Evolutionary conservation across 2,797 vertebrate genomes (phyloP).

Genomic region (Carapus acus): DNA sequence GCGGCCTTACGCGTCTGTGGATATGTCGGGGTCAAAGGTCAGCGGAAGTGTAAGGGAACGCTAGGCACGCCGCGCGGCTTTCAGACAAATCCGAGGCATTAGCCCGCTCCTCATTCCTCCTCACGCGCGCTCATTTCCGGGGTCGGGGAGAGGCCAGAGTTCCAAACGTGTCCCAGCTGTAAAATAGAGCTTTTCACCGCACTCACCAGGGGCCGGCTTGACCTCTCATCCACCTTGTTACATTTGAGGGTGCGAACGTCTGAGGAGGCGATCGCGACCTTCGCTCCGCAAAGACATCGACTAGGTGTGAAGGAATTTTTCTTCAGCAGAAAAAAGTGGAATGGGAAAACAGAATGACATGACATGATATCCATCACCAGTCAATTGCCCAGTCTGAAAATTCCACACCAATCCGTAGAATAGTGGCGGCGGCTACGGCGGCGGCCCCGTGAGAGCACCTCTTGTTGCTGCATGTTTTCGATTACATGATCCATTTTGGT

Average conservation of each 20-base stretch:
- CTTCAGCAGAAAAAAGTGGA: constrained; percentile 14
- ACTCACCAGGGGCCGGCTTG: constrained; percentile 5
- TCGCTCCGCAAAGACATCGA: constrained; percentile 32
- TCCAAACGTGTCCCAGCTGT: constrained; percentile 16
- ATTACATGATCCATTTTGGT: neutral
- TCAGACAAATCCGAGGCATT: constrained; percentile 4
- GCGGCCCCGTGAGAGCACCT: constrained; percentile 8
- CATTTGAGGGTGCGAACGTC: neutral
- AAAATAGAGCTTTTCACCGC: constrained; percentile 5
- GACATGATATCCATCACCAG: neutral
- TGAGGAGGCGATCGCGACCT: neutral
- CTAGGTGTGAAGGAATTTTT: constrained; percentile 59
- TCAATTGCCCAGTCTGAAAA: no score
- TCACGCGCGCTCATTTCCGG: no score
- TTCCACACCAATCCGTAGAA: constrained; percentile 7
- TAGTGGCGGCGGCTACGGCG: constrained; percentile 21
- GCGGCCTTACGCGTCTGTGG: no score
- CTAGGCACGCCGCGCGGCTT: constrained; percentile 8
- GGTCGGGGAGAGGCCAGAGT: constrained; percentile 5
- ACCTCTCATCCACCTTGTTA: neutral
- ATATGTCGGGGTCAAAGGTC: constrained; percentile 23
- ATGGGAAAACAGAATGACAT: no score
- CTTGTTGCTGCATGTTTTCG: neutral
- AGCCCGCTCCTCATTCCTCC: constrained; percentile 15
- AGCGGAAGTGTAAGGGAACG: constrained; percentile 19